Percentiles rank a stretch among this genome's conserved stretches.
Conservation (phyloP, 1,140 invertebrate genomes). For the Scylla paramamosain region DNA sequence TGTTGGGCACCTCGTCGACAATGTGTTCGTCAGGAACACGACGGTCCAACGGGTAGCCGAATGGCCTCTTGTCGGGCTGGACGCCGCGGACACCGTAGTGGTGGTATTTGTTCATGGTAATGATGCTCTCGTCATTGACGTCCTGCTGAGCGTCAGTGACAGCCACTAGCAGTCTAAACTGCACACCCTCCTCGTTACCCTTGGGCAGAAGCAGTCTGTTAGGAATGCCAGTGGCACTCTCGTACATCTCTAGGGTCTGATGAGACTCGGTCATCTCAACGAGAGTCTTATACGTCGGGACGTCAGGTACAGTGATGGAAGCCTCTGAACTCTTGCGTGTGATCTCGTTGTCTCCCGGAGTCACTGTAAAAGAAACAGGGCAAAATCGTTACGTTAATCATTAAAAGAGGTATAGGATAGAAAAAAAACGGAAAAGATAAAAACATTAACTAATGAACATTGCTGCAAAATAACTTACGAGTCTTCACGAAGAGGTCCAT, state of each 20-base stretch:
- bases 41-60: slow-evolving; percentile 23
- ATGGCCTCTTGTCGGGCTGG: no score
- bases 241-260: not conserved
- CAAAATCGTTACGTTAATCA: no score
- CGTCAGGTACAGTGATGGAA: not conserved
- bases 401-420: no score
- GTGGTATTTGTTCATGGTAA: no score
- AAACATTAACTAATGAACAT: no score
- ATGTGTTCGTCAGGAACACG: not conserved
- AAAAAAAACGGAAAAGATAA: no score
- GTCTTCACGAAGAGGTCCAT: slow-evolving; percentile 22
- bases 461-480: no score
- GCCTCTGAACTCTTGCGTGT: not conserved
- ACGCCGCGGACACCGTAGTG: no score
- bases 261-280: not conserved
- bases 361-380: slow-evolving; percentile 4
- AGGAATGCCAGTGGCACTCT: slow-evolving; percentile 1
- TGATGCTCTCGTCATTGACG: no score
- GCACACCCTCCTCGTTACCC: not conserved
- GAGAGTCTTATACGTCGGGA: not conserved
- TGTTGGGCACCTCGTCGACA: not conserved
- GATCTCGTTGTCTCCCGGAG: not conserved
- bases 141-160: no score
- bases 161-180: not conserved
- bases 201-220: not conserved